Percentiles rank a stretch among this genome's conserved stretches.
phyloP scores from a whole-genome alignment of 1,140 invertebrate genomes.

The Drosophila yakuba region DNA sequence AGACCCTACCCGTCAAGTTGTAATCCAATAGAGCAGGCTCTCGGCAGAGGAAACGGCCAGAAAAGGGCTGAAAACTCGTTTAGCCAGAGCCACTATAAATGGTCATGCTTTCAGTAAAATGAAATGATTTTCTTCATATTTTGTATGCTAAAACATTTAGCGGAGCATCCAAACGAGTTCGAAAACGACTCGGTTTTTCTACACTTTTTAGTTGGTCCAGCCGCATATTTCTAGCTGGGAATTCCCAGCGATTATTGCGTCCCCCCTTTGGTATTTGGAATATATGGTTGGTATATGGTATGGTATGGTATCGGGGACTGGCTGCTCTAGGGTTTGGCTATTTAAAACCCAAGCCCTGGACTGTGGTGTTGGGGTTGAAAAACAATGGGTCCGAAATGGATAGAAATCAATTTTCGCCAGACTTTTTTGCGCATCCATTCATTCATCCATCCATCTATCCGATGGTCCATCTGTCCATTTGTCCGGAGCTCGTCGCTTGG shows the following conservation, averaged over 20 bases:
- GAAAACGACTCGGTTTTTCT: constrained; percentile 50
- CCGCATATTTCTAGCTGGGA: constrained; percentile 70
- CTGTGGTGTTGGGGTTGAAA: constrained; percentile 22
- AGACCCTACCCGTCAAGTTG: constrained; percentile 23
- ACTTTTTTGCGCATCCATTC: constrained; percentile 59
- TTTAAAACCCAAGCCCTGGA: constrained; percentile 19
- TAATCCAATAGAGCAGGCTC: constrained; percentile 45
- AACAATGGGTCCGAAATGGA: constrained; percentile 59
- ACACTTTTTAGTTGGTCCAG: constrained; percentile 57
- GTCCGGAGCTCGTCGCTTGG: constrained; percentile 6
- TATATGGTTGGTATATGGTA: constrained; percentile 7
- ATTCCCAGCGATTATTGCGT: constrained; percentile 69
- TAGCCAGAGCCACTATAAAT: constrained; percentile 49
- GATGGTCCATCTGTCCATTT: constrained; percentile 7
- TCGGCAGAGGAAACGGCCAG: constrained; percentile 5
- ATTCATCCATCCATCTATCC: constrained; percentile 11
- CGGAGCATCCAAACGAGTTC: constrained; percentile 66
- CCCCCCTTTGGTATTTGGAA: constrained; percentile 44
- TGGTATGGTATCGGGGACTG: constrained; percentile 25
- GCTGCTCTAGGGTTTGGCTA: constrained; percentile 29
- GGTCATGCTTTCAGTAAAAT: constrained; percentile 66
- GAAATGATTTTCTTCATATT: constrained; percentile 72
- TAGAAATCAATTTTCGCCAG: constrained; percentile 69
- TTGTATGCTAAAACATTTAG: constrained; percentile 67
- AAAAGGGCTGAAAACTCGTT: constrained; percentile 52